A percentile compares a stretch with the other conserved stretches of the same genome.
These are phyloP conservation scores for Telmatherina bonti DNA, from an alignment of 2,797 vertebrate species.

Conservation along the genomic window DNA sequence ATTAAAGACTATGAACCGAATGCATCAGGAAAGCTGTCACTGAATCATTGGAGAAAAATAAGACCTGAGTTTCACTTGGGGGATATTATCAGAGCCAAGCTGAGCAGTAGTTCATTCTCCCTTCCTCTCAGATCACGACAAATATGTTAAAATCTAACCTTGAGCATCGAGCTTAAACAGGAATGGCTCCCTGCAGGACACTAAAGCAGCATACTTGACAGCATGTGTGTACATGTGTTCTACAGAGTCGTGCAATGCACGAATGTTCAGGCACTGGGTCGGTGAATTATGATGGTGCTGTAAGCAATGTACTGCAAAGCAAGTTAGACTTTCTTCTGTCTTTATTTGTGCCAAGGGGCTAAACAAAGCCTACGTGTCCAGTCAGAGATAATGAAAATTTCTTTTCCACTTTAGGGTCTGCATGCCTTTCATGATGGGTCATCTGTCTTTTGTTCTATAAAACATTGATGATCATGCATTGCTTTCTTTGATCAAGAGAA, in stretches of 20 bases:
- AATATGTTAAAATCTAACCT: constrained; percentile 38
- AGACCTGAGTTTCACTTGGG: constrained; percentile 50
- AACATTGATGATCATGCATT: neutral
- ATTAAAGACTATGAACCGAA: constrained; percentile 57
- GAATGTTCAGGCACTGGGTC: neutral
- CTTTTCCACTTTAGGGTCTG: neutral
- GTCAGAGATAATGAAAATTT: neutral
- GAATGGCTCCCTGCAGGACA: constrained; percentile 35
- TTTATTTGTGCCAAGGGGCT: neutral
- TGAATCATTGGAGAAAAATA: constrained; percentile 45
- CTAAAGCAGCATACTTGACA: constrained; percentile 1
- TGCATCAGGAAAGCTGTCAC: constrained; percentile 49
- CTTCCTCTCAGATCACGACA: constrained; percentile 26
- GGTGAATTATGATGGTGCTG: neutral
- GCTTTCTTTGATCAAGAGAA: neutral
- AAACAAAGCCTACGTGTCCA: neutral
- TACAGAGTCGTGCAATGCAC: neutral
- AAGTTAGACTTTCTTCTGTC: neutral
- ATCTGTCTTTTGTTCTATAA: neutral
- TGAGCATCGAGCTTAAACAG: constrained; percentile 38
- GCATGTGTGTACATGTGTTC: neutral
- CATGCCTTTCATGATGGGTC: no score
- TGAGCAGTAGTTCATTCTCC: constrained; percentile 23
- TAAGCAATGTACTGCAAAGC: constrained; percentile 4
- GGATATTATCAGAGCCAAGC: constrained; percentile 27